Conservation (phyloP, 2,113 vertebrate species). For the Elephantulus edwardii region DNA sequence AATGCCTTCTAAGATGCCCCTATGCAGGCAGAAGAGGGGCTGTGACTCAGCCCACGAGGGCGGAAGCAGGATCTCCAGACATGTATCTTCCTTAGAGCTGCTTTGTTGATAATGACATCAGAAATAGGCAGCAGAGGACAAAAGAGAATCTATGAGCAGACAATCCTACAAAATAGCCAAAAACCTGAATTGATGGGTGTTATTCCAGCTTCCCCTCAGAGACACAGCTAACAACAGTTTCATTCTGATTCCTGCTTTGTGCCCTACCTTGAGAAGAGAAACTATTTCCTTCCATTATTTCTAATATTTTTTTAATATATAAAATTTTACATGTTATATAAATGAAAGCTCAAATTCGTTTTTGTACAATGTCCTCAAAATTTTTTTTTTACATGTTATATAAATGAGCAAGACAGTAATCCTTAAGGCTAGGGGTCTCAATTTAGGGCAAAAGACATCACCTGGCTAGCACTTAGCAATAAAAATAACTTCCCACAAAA, state of each 20-base stretch:
- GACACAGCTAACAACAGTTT: neutral
- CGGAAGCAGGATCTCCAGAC: constrained; percentile 23
- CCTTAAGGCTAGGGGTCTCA: neutral
- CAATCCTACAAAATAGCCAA: neutral
- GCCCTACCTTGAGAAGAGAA: neutral
- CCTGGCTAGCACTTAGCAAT: neutral
- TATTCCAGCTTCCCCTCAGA: neutral
- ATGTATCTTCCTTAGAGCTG: neutral
- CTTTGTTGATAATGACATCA: neutral
- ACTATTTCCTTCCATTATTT: neutral
- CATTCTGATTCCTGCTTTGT: neutral
- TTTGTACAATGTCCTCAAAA: too few relatives aligned
- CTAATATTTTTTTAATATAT: neutral
- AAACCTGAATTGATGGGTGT: neutral
- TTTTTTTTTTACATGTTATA: neutral
- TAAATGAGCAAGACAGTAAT: neutral
- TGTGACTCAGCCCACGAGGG: constrained; percentile 16
- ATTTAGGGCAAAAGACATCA: neutral
- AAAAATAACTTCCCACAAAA: too few relatives aligned
- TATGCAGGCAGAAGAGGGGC: neutral
- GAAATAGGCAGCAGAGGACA: constrained; percentile 16
- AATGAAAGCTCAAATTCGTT: too few relatives aligned
- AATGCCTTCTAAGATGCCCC: constrained; percentile 39
- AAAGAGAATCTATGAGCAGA: neutral
- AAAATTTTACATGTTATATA: neutral